Percentiles rank a stretch among this genome's conserved stretches.
Conservation (phyloP, 2,888 invertebrate species). For the Shargacucullia verbasci region DNA sequence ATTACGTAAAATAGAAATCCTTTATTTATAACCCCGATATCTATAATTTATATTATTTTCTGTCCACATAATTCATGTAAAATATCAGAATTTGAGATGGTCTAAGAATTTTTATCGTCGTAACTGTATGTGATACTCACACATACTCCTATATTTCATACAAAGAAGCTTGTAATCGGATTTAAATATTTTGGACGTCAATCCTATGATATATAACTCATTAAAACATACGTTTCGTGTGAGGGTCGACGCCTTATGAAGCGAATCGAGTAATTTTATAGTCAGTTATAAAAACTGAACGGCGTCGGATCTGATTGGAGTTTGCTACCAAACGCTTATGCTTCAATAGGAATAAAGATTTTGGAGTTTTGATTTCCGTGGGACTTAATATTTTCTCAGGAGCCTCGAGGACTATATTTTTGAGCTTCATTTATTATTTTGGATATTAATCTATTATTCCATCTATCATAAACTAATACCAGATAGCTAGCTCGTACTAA, state of each 20-base stretch:
- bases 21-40: constrained; percentile 36
- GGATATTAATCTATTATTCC: constrained; percentile 15
- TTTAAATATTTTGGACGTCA: constrained; percentile 63
- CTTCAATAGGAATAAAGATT: constrained; percentile 18
- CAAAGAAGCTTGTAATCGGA: constrained; percentile 54
- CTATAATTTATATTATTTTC: constrained; percentile 46
- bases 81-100: constrained; percentile 32
- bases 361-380: constrained; percentile 19
- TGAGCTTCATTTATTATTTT: constrained; percentile 2
- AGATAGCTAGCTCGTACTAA: no score
- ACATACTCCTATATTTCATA: constrained; percentile 37
- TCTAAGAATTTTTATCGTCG: constrained; percentile 49
- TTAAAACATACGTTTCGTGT: constrained; percentile 61
- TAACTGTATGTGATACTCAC: constrained; percentile 45
- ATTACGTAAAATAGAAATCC: constrained; percentile 15
- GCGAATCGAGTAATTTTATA: constrained; percentile 70
- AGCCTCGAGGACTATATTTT: background rate
- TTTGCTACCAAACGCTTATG: constrained; percentile 49
- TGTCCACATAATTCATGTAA: constrained; percentile 38
- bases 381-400: constrained; percentile 8
- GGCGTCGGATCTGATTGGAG: constrained; percentile 43
- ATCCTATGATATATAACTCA: constrained; percentile 70
- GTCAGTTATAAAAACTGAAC: constrained; percentile 71
- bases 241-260: constrained; percentile 68
- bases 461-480: background rate